Evolutionary conservation across 2,797 vertebrate genomes (phyloP), one percentile per base, ranked within the genome.

Genomic region (Kryptopterus vitreolus): DNA sequence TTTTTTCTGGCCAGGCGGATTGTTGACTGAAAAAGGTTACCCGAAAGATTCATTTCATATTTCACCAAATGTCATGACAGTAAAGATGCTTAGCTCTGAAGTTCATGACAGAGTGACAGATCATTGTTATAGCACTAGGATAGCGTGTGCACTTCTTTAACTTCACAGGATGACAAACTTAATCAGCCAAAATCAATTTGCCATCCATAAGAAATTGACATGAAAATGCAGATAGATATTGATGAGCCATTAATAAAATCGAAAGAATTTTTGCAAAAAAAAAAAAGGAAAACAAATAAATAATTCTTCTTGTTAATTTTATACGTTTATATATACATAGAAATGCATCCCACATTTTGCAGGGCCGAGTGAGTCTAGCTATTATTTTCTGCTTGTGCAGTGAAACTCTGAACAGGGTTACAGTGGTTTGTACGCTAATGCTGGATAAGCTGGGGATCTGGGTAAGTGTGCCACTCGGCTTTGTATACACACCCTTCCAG

Each of bases 401-500:
- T 55, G 5, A 80, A 58, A 52, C 61, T 2, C 16, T 61, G 55
- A 59, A 46, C 31, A 57, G 55, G 61, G 13, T 57, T 69, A 50
- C 48, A 35, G 55, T 20, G 31, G 82, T 83, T 72, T 83, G 65
- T 72, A 80, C 70, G 79, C 83, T 70, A 63, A 72, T 43, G 55
- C 53, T 77, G 77, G 46, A 81, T 57, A 82, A 74, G 79, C 46
- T 79, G 58, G 46, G 63, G 77, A 81, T 72, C 55, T 68, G 35
- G 50, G 59, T 13, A 53, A 82, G 62, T 52, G 76, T 83, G 79
- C 86, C 80, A 78, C n/a, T 78, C 59, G 24, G 72, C 71, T 85
- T 87, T 87, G 66, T 82, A 78, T 53, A 63, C 46, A 63, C 57
- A 52, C 72, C 57, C 78, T 85, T 70, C 71, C 81, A 78, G 65